These are phyloP conservation scores for Zygogramma bicolorata DNA, from an alignment of 2,888 invertebrate genomes.

Conservation along the genomic window DNA sequence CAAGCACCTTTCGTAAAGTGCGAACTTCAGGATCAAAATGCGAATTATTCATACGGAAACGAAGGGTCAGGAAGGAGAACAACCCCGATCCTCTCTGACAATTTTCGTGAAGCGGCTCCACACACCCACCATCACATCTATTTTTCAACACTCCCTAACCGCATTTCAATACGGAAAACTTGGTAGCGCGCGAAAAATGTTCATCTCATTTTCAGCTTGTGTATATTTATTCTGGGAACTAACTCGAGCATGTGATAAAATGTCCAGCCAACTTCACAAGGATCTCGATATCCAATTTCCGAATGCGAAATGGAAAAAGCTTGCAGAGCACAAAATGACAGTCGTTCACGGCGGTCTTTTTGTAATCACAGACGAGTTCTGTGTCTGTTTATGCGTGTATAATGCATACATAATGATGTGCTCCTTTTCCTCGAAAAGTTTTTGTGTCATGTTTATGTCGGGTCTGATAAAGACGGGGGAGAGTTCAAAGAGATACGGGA, in stretches of 20 bases:
- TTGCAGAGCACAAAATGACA: slow-evolving; percentile 11
- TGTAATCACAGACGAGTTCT: slow-evolving; percentile 23
- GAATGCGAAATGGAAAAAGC: slow-evolving; percentile 15
- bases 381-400: slow-evolving; percentile 19
- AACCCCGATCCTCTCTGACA: neutral
- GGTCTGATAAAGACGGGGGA: neutral
- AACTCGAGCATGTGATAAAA: neutral
- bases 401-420: slow-evolving; percentile 22
- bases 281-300: slow-evolving; percentile 15
- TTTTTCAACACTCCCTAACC: neutral
- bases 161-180: neutral
- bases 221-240: neutral
- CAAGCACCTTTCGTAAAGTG: too few relatives aligned
- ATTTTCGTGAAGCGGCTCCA: neutral
- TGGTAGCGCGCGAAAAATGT: neutral
- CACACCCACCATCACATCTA: neutral
- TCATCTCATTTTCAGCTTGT: slow-evolving; percentile 11
- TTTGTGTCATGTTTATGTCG: slow-evolving; percentile 4
- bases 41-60: neutral
- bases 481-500: neutral
- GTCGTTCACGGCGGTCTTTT: slow-evolving; percentile 16
- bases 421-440: neutral
- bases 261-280: slow-evolving; percentile 16
- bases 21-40: neutral
- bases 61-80: neutral